A percentile compares a stretch with the other conserved stretches of the same genome.
These are phyloP conservation scores for Thermophis baileyi DNA, from an alignment of 2,113 vertebrate species.

Conservation along the genomic window DNA sequence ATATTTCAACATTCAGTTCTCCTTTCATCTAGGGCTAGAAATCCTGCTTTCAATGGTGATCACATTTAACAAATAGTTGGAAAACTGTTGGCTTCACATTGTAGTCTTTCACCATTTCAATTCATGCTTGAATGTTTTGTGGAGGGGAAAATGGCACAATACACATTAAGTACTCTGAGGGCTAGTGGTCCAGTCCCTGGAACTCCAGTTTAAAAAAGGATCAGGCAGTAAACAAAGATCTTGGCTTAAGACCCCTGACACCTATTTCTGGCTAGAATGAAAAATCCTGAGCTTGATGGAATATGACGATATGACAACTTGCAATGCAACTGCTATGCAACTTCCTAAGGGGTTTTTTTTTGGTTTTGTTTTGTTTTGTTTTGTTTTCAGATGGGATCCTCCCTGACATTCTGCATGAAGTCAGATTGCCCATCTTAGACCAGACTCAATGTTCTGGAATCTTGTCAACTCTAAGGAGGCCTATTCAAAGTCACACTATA, in stretches of 20 bases:
- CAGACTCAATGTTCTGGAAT: constrained; percentile 68
- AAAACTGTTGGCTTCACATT: neutral
- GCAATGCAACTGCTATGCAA: no score
- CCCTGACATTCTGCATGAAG: constrained; percentile 74
- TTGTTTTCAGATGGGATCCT: constrained; percentile 71
- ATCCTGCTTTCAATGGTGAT: neutral
- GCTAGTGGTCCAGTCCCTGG: neutral
- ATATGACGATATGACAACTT: no score
- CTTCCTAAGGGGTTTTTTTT: neutral
- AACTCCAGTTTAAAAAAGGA: neutral
- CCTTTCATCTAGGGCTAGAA: neutral
- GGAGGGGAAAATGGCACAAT: neutral
- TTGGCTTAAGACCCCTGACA: neutral
- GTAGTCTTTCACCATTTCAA: neutral
- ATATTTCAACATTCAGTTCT: neutral
- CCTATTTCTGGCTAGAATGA: neutral
- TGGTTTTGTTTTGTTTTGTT: neutral
- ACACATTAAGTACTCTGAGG: neutral
- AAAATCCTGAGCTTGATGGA: no score
- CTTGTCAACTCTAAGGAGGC: constrained; percentile 69
- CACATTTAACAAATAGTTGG: neutral
- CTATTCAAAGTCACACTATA: constrained; percentile 63
- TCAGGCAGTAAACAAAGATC: neutral
- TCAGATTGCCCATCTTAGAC: constrained; percentile 76
- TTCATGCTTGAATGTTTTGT: neutral